Percentiles rank a stretch among this genome's conserved stretches.
phyloP scores from a whole-genome alignment of 2,888 invertebrate species.

The Ophion costatus region DNA sequence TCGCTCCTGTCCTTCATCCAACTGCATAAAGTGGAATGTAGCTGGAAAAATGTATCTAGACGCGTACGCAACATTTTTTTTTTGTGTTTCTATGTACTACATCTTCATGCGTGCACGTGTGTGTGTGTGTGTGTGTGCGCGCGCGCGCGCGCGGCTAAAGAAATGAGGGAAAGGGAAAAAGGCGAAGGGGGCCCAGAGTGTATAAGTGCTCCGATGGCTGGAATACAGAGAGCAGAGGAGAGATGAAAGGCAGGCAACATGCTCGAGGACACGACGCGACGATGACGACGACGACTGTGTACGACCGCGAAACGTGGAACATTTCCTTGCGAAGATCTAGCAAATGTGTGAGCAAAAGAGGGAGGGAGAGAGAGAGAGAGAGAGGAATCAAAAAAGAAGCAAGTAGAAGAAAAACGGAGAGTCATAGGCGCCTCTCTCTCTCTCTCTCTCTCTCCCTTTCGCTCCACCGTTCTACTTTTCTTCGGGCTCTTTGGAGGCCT shows the following conservation, averaged over 20 bases:
- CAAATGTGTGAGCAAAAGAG: constrained; percentile 25
- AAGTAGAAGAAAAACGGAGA: constrained; percentile 48
- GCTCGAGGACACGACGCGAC: constrained; percentile 78
- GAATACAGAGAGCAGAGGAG: constrained; percentile 74
- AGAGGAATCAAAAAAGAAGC: constrained; percentile 30
- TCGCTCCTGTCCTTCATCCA: constrained; percentile 25
- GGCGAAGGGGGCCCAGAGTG: constrained; percentile 73
- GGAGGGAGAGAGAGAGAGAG: constrained; percentile 18
- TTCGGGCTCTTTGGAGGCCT: constrained; percentile 10
- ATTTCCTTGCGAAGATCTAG: constrained; percentile 60
- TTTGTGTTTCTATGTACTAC: not conserved
- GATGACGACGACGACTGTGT: constrained; percentile 40
- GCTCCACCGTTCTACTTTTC: not conserved
- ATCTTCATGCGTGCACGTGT: not conserved
- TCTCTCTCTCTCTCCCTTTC: not conserved
- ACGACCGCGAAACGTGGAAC: constrained; percentile 36
- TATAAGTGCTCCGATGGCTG: constrained; percentile 80
- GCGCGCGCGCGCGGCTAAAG: constrained; percentile 52
- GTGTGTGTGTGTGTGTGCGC: not conserved
- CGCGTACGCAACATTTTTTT: constrained; percentile 2
- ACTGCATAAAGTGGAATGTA: constrained; percentile 27
- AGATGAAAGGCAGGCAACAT: constrained; percentile 81
- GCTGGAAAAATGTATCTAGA: constrained; percentile 20
- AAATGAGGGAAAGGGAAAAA: constrained; percentile 27
- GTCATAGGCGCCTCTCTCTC: constrained; percentile 4